These are phyloP conservation scores for Picathartes gymnocephalus DNA, from an alignment of 2,113 vertebrate genomes.

Conservation along the genomic window DNA sequence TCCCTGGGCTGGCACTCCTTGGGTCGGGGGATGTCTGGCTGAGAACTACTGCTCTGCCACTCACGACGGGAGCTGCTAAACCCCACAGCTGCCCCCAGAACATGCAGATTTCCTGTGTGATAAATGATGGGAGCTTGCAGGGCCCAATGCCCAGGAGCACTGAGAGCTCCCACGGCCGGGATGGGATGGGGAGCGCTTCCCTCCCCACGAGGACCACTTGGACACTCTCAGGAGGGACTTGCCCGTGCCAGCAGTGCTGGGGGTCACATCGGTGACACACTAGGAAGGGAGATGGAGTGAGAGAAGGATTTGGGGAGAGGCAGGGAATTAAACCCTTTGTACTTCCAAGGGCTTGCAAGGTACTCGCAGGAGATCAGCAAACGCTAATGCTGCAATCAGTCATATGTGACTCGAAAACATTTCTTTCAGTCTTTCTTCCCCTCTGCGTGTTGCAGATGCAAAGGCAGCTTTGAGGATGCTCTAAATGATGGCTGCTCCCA, in stretches of 20 bases:
- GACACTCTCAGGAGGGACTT: rapidly evolving
- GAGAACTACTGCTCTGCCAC: not conserved
- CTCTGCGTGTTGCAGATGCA: not conserved
- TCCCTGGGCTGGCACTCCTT: rapidly evolving
- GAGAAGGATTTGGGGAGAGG: not conserved
- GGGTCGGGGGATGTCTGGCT: not conserved
- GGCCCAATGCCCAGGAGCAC: not conserved
- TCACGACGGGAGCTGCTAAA: rapidly evolving
- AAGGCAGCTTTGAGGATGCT: not conserved
- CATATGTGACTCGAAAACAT: not conserved
- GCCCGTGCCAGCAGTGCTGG: not conserved
- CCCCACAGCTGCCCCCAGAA: rapidly evolving
- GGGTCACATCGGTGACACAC: rapidly evolving
- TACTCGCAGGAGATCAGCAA: not conserved
- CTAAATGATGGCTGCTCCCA: not conserved
- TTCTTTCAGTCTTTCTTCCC: not conserved
- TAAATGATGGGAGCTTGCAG: rapidly evolving
- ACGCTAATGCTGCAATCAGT: not conserved
- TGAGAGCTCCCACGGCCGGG: rapidly evolving
- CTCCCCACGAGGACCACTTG: rapidly evolving
- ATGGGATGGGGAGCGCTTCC: rapidly evolving
- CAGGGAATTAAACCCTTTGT: not conserved
- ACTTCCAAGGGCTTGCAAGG: not conserved
- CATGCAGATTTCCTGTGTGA: rapidly evolving
- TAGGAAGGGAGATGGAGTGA: not conserved